phyloP scores from a whole-genome alignment of 2,113 vertebrate species.

The Baryphthengus martii region DNA sequence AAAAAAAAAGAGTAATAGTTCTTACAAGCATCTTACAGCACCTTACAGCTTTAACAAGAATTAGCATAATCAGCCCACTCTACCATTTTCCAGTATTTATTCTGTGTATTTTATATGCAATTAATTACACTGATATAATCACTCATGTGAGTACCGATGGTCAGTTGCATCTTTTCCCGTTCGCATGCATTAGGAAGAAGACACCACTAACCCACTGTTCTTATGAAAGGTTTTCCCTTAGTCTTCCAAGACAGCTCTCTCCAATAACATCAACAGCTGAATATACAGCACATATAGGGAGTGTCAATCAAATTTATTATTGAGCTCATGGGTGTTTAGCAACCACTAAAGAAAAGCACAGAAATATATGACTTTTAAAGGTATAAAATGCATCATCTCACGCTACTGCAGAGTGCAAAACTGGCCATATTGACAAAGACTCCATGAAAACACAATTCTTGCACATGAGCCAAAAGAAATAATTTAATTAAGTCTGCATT shows the following conservation, averaged over 20 bases:
- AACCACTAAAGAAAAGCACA: neutral
- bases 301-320: neutral
- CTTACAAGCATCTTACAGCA: neutral
- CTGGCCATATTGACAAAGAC: neutral
- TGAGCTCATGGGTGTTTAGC: neutral
- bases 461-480: neutral
- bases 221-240: neutral
- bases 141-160: neutral
- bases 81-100: neutral
- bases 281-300: neutral
- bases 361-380: neutral
- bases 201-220: neutral
- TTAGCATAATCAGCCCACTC: neutral
- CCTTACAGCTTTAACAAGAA: neutral
- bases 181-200: neutral
- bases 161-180: neutral
- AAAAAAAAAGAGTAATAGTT: neutral
- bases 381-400: neutral
- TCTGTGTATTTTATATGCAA: neutral
- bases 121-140: neutral
- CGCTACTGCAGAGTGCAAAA: neutral
- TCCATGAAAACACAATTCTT: neutral
- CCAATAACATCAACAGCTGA: constrained; percentile 15
- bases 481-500: neutral
- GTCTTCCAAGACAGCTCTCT: neutral